Base-by-base conservation (phyloP, 1,140 invertebrate species). In the Bombus ignitus region DNA sequence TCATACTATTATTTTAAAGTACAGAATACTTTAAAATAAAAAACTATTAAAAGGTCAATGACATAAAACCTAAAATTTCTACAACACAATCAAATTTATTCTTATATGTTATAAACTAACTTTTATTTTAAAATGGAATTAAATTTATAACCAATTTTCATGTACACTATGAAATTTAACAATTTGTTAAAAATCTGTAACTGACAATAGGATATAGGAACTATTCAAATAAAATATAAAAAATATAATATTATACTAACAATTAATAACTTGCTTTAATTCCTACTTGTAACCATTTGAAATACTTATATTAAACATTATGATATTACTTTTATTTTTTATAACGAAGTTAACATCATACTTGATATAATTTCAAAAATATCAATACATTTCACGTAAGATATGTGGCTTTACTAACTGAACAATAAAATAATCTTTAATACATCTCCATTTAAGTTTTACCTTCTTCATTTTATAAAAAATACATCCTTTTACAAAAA, bases 391-490 rank as follows among this genome's bases (percentile, higher is more conserved):
- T 68, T 42, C 0, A 53, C 8, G 6, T 53, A 8, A 53, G 5
- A 53, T 53, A 53, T 22, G 5, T 53, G 18, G 47, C 18, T 8
- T 53, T 53, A 8, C 2, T 66, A 18, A 25, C 12, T 37, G 1
- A 53, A 75, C 25, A n/a, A 39, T 47, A 42, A 42, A 66, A 75
- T 44, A 15, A 76, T 57, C 72, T 68, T 74, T 59, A 66, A 39
- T 25, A 66, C 13, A 13, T 39, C 12, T 13, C 47, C 22, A 53
- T 10, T 53, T 66, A 10, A 3, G 32, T 32, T 66, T 44, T 28
- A 66, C 39, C 35, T 47, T 53, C 47, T 66, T 12, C 18, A 28
- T 53, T 53, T n/a, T 68, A 32, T 35, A 25, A 13, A n/a, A 65
- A 65, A 32, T n/a, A 65, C 42, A 44, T 0, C 12, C 35, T 32